Base-by-base conservation (phyloP, 2,888 invertebrate genomes). In the Leptogaster cylindrica region DNA sequence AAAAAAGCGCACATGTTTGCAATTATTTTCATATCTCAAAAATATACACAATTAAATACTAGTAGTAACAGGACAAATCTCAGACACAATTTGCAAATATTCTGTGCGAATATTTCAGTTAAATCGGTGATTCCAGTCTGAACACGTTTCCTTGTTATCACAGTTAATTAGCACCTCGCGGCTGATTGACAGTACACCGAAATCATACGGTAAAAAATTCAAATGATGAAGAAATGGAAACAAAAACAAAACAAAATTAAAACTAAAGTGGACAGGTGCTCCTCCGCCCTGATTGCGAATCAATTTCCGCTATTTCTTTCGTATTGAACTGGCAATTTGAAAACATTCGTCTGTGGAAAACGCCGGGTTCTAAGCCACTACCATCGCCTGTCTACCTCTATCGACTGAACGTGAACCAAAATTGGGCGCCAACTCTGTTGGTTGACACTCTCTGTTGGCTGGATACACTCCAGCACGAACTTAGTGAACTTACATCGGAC, bases 341-440 rank as follows among this genome's bases (percentile, higher is more conserved):
- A n/a, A n/a, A n/a, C n/a, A n/a, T n/a, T n/a, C n/a, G n/a, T n/a
- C n/a, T n/a, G n/a, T n/a, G 10, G 16, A 28, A 33, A 52, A 27
- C 28, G 51, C 51, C 51, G 51, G 10, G 8, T 52, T 18, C 31
- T 31, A 31, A 28, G 51, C 36, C 36, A 36, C 36, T 36, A 36
- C 14, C 36, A 36, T 36, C 18, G 33, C n/a, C 27, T 52, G 51
- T 52, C 51, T 28, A 27, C 28, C 31, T 28, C 16, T 52, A 52
- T 52, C 51, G 33, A 52, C 51, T 31, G 28, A 36, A 31, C 10
- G 31, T 36, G 12, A 36, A 36, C 14, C 14, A 31, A 6, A 31
- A 31, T 36, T 52, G 51, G 51, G 31, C 31, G 18, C 50, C 25
- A 50, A 50, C 27, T 27, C 8, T 6, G 10, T 31, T 31, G 31